phyloP scores from a whole-genome alignment of 2,797 vertebrate genomes.

The Micropoecilia bifurca region DNA sequence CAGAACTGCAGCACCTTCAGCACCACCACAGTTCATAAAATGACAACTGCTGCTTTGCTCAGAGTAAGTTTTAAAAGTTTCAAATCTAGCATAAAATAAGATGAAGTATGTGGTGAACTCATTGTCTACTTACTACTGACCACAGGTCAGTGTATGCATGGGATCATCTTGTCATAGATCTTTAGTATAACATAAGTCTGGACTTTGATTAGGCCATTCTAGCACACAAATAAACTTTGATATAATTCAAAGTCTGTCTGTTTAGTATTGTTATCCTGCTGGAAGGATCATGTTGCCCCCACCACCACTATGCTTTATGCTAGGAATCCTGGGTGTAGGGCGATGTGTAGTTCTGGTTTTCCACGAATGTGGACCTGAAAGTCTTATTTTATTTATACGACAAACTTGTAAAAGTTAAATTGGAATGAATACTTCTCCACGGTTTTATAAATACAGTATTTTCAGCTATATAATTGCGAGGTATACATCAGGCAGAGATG shows the following conservation, averaged over 20 bases:
- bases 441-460: not conserved
- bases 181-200: not conserved
- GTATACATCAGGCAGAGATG: not conserved
- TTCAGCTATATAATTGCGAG: not conserved
- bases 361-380: no score
- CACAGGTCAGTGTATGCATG: constrained; percentile 20
- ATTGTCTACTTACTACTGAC: not conserved
- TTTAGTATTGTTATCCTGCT: not conserved
- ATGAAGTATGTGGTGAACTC: constrained; percentile 18
- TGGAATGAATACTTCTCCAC: not conserved
- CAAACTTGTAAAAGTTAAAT: not conserved
- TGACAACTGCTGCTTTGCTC: constrained; percentile 3
- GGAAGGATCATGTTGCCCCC: not conserved
- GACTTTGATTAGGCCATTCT: not conserved
- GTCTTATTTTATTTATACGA: not conserved
- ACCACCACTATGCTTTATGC: not conserved
- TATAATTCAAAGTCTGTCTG: not conserved
- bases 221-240: not conserved
- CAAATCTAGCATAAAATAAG: constrained; percentile 43
- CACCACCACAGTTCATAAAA: constrained; percentile 28
- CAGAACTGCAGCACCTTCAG: constrained; percentile 8
- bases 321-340: not conserved
- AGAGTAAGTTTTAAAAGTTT: not conserved
- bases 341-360: not conserved
- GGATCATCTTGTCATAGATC: not conserved